Conservation (phyloP, 92 coral and sea anemone genomes). For the Phenganax marumi region DNA sequence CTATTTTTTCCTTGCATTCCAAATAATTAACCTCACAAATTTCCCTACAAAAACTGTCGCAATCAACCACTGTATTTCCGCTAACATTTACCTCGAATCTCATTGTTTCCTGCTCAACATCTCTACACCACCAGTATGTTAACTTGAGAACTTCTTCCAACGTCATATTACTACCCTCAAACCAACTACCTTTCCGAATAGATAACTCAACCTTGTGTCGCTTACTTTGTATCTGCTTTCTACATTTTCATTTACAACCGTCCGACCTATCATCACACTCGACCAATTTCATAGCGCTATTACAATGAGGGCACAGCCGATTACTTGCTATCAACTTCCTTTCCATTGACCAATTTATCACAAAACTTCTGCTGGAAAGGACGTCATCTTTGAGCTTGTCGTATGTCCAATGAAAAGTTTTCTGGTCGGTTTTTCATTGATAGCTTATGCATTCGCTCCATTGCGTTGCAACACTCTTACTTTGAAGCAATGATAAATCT, state of each 20-base stretch:
- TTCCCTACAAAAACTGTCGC: conserved; percentile 50
- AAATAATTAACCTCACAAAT: conserved; percentile 42
- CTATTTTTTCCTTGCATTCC: conserved; percentile 32
- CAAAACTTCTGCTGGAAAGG: conserved; percentile 36
- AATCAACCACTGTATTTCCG: conserved; percentile 37
- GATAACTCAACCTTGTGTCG: conserved; percentile 54
- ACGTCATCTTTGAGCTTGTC: conserved; percentile 37
- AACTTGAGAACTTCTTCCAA: conserved; percentile 53
- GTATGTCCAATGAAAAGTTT: neutral
- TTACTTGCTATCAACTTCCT: conserved; percentile 49
- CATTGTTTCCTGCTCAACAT: conserved; percentile 48
- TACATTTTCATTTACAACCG: conserved; percentile 60
- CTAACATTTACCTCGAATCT: conserved; percentile 39
- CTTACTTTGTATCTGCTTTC: conserved; percentile 37
- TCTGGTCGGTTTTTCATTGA: neutral
- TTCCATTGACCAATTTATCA: conserved; percentile 53
- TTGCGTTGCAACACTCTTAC: neutral
- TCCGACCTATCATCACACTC: conserved; percentile 51
- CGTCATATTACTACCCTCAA: conserved; percentile 63
- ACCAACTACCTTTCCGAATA: conserved; percentile 62
- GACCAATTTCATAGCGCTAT: conserved; percentile 43
- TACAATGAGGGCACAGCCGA: conserved; percentile 41
- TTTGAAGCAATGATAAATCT: neutral
- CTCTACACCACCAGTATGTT: conserved; percentile 62
- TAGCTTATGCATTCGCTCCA: neutral